phyloP scores from a whole-genome alignment of 2,888 invertebrate species.

The Monochamus alternatus region DNA sequence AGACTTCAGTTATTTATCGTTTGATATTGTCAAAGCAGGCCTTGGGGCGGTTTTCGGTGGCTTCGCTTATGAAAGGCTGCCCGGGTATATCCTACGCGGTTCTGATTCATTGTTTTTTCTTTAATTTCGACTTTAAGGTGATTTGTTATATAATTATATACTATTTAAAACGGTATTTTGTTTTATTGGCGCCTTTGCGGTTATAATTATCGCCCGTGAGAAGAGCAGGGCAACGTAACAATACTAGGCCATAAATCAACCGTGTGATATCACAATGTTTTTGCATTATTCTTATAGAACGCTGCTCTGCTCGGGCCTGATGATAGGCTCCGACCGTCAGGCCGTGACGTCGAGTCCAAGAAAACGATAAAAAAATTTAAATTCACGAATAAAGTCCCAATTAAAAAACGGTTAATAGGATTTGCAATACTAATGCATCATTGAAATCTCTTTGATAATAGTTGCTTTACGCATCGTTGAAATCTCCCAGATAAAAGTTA shows the following conservation, averaged over 20 bases:
- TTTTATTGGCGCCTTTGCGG: constrained; percentile 57
- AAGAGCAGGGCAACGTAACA: constrained; percentile 43
- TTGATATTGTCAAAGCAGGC: constrained; percentile 66
- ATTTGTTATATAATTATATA: constrained; percentile 62
- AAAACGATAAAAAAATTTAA: neutral
- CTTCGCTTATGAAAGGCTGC: constrained; percentile 52
- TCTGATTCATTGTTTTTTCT: constrained; percentile 51
- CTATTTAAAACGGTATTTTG: constrained; percentile 58
- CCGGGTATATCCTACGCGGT: constrained; percentile 35
- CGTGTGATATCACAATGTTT: constrained; percentile 1
- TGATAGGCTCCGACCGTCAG: constrained; percentile 11
- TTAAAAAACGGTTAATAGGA: neutral
- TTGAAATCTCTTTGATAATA: no score
- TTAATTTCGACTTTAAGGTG: constrained; percentile 53
- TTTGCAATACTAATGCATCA: no score
- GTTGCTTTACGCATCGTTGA: no score
- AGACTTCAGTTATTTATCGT: constrained; percentile 65
- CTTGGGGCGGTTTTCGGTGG: constrained; percentile 60
- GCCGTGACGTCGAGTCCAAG: neutral
- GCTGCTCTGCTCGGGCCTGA: neutral
- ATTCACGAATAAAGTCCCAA: neutral
- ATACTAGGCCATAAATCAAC: constrained; percentile 54
- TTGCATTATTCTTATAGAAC: constrained; percentile 12
- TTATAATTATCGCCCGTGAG: constrained; percentile 54
- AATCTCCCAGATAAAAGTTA: no score